These are phyloP conservation scores for Sylvilagus bachmani DNA, from an alignment of 2,113 vertebrate species.

Conservation along the genomic window DNA sequence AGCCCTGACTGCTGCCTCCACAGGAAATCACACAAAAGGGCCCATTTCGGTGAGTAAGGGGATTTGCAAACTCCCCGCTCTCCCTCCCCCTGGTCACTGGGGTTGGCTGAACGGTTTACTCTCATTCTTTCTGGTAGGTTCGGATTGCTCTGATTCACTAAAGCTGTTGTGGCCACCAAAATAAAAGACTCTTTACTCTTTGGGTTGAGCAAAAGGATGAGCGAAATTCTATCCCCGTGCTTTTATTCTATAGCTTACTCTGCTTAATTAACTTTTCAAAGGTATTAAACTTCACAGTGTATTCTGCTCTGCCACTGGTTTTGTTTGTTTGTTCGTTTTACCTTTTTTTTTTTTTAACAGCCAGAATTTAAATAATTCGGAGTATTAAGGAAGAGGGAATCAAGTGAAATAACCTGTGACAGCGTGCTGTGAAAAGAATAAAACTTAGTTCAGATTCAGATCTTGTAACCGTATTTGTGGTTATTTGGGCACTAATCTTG, in stretches of 20 bases:
- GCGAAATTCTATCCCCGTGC: constrained; percentile 35
- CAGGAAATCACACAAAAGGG: constrained; percentile 76
- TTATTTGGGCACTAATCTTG: not conserved
- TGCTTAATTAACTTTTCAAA: constrained; percentile 51
- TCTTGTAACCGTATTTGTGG: not conserved
- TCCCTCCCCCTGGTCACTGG: constrained; percentile 33
- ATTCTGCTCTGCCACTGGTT: not conserved
- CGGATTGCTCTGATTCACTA: constrained; percentile 64
- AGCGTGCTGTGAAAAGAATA: constrained; percentile 13
- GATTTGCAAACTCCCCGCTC: constrained; percentile 65
- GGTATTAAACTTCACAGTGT: not conserved
- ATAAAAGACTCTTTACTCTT: constrained; percentile 67
- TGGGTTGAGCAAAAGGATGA: constrained; percentile 57
- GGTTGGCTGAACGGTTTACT: constrained; percentile 68
- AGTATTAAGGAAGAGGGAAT: constrained; percentile 5
- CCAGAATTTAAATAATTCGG: not conserved
- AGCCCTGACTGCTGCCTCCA: constrained; percentile 72
- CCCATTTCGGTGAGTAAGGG: constrained; percentile 63
- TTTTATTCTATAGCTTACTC: constrained; percentile 65
- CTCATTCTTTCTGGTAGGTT: constrained; percentile 77
- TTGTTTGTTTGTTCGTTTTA: not conserved
- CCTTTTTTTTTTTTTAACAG: not conserved
- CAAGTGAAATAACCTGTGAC: not conserved
- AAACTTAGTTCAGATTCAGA: not conserved
- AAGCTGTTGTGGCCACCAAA: constrained; percentile 62